phyloP scores from a whole-genome alignment of 2,113 vertebrate genomes.

The Loxodonta africana region DNA sequence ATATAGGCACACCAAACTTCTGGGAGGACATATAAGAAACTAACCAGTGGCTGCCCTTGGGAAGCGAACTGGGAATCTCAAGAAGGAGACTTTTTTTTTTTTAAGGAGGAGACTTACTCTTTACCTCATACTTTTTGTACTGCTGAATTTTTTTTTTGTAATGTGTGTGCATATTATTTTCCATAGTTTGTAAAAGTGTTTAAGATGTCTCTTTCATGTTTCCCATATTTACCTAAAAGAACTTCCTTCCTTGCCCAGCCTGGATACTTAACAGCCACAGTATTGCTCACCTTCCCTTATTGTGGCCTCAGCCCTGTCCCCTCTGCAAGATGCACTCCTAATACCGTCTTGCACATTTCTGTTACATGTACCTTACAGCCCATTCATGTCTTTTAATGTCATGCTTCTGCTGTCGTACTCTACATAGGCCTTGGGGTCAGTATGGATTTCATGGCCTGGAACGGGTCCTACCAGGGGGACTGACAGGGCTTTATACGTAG shows the following conservation, averaged over 20 bases:
- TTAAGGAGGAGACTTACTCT: background rate
- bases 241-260: background rate
- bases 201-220: background rate
- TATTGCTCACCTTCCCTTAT: background rate
- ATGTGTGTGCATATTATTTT: background rate
- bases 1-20: background rate
- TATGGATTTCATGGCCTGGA: background rate
- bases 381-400: background rate
- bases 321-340: background rate
- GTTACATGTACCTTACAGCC: background rate
- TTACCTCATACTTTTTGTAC: background rate
- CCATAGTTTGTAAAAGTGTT: background rate
- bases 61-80: background rate
- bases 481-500: background rate
- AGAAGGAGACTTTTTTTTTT: background rate
- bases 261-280: background rate
- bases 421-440: background rate
- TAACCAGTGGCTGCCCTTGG: background rate
- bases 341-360: background rate
- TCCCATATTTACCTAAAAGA: background rate
- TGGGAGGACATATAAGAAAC: background rate
- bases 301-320: background rate
- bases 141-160: background rate
- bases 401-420: rapidly evolving
- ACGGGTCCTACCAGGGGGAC: background rate